Percentiles rank a stretch among this genome's conserved stretches.
phyloP scores from a whole-genome alignment of 64 coral and sea anemone species.

The Stichodactyla mertensii region DNA sequence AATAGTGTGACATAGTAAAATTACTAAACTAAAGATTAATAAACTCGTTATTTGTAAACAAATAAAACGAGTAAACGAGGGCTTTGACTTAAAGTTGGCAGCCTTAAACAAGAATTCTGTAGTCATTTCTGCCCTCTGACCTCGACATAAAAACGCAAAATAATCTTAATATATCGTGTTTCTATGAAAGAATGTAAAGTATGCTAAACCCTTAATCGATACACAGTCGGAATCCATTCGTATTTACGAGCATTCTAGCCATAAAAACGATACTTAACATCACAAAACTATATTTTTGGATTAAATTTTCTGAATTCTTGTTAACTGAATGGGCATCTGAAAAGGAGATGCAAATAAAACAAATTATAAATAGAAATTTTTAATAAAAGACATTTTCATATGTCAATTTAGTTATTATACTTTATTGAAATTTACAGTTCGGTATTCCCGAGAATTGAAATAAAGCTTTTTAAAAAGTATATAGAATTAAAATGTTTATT shows the following conservation, averaged over 20 bases:
- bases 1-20: neutral
- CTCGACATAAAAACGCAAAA: neutral
- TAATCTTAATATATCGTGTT: neutral
- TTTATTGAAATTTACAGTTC: neutral
- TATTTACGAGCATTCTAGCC: neutral
- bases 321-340: neutral
- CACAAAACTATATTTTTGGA: neutral
- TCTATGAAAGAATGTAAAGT: conserved; percentile 12
- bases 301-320: neutral
- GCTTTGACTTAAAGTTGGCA: neutral
- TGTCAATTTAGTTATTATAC: neutral
- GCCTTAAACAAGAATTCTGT: conserved; percentile 4
- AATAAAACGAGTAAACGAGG: conserved; percentile 3
- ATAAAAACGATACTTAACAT: neutral
- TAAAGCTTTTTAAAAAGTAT: neutral
- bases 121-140: conserved; percentile 19
- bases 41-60: neutral
- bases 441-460: neutral
- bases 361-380: neutral
- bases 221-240: neutral
- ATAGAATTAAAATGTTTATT: neutral
- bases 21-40: neutral
- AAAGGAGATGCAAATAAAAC: neutral
- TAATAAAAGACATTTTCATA: neutral
- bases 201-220: neutral